phyloP scores from a whole-genome alignment of 1,140 invertebrate genomes.

The Leptinotarsa undecemlineata region DNA sequence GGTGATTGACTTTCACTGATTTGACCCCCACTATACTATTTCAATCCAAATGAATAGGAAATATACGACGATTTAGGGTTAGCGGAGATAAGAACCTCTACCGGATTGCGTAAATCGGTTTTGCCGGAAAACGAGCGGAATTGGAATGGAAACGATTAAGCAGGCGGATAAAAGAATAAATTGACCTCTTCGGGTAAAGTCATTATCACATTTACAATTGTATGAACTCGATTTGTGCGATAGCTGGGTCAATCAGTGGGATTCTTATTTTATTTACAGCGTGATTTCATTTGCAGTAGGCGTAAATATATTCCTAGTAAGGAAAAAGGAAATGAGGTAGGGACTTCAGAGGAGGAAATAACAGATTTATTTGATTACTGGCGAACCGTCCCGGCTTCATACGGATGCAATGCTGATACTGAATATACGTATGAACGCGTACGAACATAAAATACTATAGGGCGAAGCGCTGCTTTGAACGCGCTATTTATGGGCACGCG shows the following conservation, averaged over 20 bases:
- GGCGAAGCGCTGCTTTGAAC: too few relatives aligned
- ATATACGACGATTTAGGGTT: conserved; percentile 9
- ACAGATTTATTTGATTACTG: too few relatives aligned
- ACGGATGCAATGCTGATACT: too few relatives aligned
- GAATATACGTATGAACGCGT: too few relatives aligned
- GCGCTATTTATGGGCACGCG: too few relatives aligned
- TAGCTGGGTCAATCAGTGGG: not conserved
- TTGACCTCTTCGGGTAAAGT: conserved; percentile 37
- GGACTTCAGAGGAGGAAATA: too few relatives aligned
- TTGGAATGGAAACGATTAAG: conserved; percentile 43
- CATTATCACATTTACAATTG: conserved; percentile 35
- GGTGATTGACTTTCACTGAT: not conserved
- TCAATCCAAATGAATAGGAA: not conserved
- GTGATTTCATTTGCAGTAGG: too few relatives aligned
- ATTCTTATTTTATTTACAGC: not conserved
- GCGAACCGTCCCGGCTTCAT: too few relatives aligned
- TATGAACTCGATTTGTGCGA: conserved; percentile 9
- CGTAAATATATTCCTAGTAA: too few relatives aligned
- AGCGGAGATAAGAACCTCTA: conserved; percentile 29
- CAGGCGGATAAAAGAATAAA: conserved; percentile 40
- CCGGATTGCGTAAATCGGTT: conserved; percentile 45
- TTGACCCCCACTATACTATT: conserved; percentile 12
- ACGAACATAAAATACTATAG: too few relatives aligned
- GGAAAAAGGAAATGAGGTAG: too few relatives aligned
- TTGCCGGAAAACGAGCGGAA: conserved; percentile 46